phyloP scores from a whole-genome alignment of 2,113 vertebrate species.

The Scalopus aquaticus region DNA sequence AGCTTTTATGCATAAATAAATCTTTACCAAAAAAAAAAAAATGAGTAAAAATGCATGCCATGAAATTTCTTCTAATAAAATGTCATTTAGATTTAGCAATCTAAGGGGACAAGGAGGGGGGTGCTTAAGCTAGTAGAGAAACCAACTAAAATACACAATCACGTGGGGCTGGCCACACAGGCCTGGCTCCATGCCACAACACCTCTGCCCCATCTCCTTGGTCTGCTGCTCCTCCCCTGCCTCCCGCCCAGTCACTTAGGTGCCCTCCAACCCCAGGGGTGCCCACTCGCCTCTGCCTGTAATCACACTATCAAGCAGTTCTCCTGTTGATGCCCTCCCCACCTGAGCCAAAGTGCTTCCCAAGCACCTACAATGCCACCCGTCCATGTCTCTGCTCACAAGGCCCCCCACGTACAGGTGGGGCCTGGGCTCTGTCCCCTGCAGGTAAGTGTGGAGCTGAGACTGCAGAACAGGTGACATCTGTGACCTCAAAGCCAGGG shows the following conservation, averaged over 20 bases:
- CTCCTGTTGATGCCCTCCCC: rapidly evolving
- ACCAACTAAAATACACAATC: background rate
- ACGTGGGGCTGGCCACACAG: rapidly evolving
- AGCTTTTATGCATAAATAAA: too few species aligned
- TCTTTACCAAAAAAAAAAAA: too few species aligned
- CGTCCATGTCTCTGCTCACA: background rate
- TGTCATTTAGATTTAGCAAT: background rate
- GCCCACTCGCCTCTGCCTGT: background rate
- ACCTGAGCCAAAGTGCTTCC: background rate
- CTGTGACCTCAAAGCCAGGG: background rate
- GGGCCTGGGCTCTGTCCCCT: background rate
- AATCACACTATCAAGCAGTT: background rate
- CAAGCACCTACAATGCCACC: background rate
- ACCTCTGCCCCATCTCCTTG: background rate
- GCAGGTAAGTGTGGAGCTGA: background rate
- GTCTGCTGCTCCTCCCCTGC: background rate
- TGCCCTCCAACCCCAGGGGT: background rate
- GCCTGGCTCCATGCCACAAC: background rate
- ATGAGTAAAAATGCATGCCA: background rate
- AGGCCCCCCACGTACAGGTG: background rate
- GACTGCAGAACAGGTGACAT: background rate
- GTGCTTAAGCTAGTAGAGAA: background rate
- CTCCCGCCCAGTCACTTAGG: background rate
- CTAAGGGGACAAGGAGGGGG: background rate
- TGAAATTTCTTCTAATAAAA: background rate